Conservation (phyloP, 2,888 invertebrate genomes). For the Hipparchia semele region DNA sequence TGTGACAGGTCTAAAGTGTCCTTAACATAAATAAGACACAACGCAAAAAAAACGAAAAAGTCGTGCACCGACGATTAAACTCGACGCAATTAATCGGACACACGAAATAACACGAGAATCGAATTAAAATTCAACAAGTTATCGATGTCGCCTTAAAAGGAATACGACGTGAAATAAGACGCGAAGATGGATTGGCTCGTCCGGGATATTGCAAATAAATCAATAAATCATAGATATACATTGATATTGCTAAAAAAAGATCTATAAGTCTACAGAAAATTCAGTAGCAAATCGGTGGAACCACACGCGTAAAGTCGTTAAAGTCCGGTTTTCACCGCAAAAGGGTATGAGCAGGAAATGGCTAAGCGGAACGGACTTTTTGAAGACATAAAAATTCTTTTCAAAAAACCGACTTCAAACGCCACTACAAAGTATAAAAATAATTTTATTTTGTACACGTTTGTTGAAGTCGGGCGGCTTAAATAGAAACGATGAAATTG, state of each 20-base stretch:
- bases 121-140: slow-evolving; percentile 40
- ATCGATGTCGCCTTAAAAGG: slow-evolving; percentile 35
- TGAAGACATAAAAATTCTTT: too few relatives aligned
- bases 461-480: too few relatives aligned
- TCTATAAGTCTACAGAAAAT: too few relatives aligned
- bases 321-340: too few relatives aligned
- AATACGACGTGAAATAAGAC: slow-evolving; percentile 29
- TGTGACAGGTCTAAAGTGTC: not conserved
- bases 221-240: slow-evolving; percentile 35
- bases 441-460: too few relatives aligned
- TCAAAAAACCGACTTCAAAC: too few relatives aligned
- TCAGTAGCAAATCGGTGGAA: too few relatives aligned
- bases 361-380: too few relatives aligned
- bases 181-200: slow-evolving; percentile 37
- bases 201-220: slow-evolving; percentile 32
- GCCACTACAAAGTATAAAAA: too few relatives aligned
- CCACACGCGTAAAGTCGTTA: too few relatives aligned
- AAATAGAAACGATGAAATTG: too few relatives aligned
- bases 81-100: slow-evolving; percentile 38
- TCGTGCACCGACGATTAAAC: slow-evolving; percentile 30
- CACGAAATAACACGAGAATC: slow-evolving; percentile 36
- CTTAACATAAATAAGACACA: slow-evolving; percentile 1
- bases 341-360: too few relatives aligned
- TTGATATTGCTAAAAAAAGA: not conserved
- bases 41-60: slow-evolving; percentile 31